These are phyloP conservation scores for Silurus glanis DNA, from an alignment of 2,113 vertebrate genomes.

Conservation along the genomic window DNA sequence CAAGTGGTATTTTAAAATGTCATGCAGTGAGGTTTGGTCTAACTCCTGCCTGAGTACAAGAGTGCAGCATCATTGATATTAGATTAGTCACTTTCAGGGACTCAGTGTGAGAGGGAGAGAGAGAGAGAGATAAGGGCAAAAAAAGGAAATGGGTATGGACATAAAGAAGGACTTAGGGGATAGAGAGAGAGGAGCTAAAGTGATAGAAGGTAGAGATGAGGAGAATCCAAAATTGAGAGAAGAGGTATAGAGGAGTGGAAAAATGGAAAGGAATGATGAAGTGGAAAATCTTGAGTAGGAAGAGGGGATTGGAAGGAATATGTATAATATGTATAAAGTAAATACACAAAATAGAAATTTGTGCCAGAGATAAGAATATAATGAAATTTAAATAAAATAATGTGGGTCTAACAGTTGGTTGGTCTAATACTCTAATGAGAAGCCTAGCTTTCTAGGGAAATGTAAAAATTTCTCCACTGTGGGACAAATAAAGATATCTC, in stretches of 20 bases:
- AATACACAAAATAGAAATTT: too few relatives aligned
- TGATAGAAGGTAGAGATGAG: background rate
- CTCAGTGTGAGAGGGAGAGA: background rate
- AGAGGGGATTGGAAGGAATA: background rate
- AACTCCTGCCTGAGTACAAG: slow-evolving; percentile 49
- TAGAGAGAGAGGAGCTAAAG: background rate
- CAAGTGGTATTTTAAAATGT: slow-evolving; percentile 62
- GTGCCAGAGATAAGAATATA: background rate
- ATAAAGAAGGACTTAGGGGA: background rate
- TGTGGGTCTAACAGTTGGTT: background rate
- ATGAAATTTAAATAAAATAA: background rate
- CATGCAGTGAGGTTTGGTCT: slow-evolving; percentile 49
- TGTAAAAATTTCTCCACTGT: too few relatives aligned
- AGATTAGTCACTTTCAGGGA: slow-evolving; percentile 17
- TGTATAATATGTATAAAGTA: too few relatives aligned
- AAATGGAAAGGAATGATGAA: background rate
- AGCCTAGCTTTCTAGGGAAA: too few relatives aligned
- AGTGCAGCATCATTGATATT: slow-evolving; percentile 35
- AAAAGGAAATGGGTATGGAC: background rate
- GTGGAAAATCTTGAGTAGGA: background rate
- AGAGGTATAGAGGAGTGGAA: background rate
- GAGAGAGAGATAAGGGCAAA: background rate
- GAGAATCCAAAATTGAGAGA: background rate
- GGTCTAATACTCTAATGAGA: background rate
- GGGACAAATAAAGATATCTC: too few relatives aligned